Base-by-base conservation (phyloP, 2,797 vertebrate genomes). In the Epinephelus malabaricus region DNA sequence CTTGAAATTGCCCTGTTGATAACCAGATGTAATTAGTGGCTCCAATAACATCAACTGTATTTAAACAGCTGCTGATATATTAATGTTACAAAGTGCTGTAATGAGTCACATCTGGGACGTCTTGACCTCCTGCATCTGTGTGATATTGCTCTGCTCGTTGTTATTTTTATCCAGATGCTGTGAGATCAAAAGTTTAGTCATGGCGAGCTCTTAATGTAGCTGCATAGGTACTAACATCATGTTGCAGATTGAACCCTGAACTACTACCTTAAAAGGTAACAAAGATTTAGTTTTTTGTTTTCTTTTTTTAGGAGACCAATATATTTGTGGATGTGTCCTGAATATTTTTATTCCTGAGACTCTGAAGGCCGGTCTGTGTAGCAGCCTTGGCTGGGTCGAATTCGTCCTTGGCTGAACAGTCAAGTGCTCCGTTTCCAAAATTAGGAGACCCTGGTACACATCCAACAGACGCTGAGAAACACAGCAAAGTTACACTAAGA, bases 291-390 rank as follows among this genome's bases (percentile, higher is more conserved):
- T 34, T 34, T 34, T 34, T 34, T 34, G 51, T 7, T 49, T 15
- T 15, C 10, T 62, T 7, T 56, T 63, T 69, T 53, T 11, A 54
- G 47, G 49, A 69, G 54, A 77, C 43, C n/a, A 75, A 62, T 56
- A n/a, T 68, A 43, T 73, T 77, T 0, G 6, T 18, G 47, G 58
- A 78, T 61, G 64, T 66, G 78, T 81, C 71, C 65, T 79, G 83
- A 79, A 75, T 51, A 66, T 4, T 47, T 78, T 46, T 56, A 83
- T 89, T 86, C 89, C 88, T 89, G 88, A 89, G 89, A 82, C 82
- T 87, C 50, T 80, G 74, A 66, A 50, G 75, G 83, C 46, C 50
- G 2, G n/a, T 49, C 58, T 63, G 69, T 59, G 25, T 14, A 43
- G 51, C 67, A 50, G 73, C 76, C 72, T 61, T 27, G 59, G n/a